A percentile compares a stretch with the other conserved stretches of the same genome.
These are phyloP conservation scores for Aphelocoma californica DNA, from an alignment of 2,797 vertebrate genomes.

Conservation along the genomic window DNA sequence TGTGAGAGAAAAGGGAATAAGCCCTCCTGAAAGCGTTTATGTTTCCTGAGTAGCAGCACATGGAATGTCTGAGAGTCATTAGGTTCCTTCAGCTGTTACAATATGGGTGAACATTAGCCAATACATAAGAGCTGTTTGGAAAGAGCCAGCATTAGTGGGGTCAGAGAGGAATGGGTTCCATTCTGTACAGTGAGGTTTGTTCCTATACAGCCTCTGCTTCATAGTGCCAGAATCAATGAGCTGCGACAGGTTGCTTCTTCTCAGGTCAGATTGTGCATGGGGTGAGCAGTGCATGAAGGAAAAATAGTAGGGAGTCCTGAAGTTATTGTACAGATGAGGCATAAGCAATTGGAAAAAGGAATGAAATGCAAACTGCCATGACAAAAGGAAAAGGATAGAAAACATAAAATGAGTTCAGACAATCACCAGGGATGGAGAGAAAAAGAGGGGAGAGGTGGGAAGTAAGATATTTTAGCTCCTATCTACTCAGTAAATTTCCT, in stretches of 20 bases:
- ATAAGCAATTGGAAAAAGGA: neutral
- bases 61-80: neutral
- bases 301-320: neutral
- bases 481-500: neutral
- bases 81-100: neutral
- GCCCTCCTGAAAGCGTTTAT: neutral
- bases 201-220: neutral
- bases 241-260: neutral
- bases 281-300: neutral
- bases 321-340: neutral
- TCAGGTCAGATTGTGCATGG: neutral
- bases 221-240: neutral
- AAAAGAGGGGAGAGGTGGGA: neutral
- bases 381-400: neutral
- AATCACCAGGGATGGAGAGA: neutral
- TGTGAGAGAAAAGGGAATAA: neutral
- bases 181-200: neutral
- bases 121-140: neutral
- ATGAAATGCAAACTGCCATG: constrained; percentile 8
- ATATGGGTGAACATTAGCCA: neutral
- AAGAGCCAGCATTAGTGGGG: neutral
- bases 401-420: neutral
- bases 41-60: neutral
- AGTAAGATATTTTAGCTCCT: neutral
- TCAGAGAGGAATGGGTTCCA: neutral